Percentiles rank a stretch among this genome's conserved stretches.
Conservation (phyloP, 2,888 invertebrate species). For the Archaeoteleia sp. region DNA sequence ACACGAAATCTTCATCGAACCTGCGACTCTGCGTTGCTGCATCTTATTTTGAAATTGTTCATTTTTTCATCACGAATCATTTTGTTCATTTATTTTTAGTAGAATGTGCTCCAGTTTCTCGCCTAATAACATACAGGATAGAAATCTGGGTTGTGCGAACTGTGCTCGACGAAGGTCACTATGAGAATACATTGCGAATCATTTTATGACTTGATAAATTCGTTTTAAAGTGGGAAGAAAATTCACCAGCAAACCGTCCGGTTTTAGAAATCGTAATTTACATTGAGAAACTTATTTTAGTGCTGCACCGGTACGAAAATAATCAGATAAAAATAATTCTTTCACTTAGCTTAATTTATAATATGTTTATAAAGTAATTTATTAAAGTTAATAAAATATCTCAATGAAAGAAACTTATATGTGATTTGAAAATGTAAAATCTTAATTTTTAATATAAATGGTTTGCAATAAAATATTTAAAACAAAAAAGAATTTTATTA, state of each 20-base stretch:
- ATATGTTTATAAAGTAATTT: no score
- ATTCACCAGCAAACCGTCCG: conserved; percentile 3
- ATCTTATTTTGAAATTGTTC: no score
- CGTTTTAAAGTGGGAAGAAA: conserved; percentile 12
- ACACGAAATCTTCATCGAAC: neutral
- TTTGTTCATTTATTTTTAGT: conserved; percentile 37
- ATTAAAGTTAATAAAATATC: no score
- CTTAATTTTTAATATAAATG: no score
- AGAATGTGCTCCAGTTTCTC: conserved; percentile 39
- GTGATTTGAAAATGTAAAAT: no score
- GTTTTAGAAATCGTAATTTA: neutral
- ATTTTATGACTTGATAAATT: conserved; percentile 30
- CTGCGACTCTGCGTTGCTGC: neutral
- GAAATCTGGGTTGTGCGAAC: conserved; percentile 34
- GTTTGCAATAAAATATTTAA: no score
- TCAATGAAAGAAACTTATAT: no score
- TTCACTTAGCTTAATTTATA: no score
- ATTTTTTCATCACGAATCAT: conserved; percentile 14
- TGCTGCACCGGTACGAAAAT: conserved; percentile 1
- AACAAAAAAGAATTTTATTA: no score
- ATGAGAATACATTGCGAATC: conserved; percentile 18
- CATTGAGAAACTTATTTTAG: no score
- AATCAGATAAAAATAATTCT: neutral
- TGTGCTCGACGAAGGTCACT: conserved; percentile 31
- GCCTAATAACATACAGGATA: conserved; percentile 31